Percentiles rank a stretch among this genome's conserved stretches.
Evolutionary conservation across 2,888 invertebrate genomes (phyloP).

Genomic region (Holacanthella duospinosa): DNA sequence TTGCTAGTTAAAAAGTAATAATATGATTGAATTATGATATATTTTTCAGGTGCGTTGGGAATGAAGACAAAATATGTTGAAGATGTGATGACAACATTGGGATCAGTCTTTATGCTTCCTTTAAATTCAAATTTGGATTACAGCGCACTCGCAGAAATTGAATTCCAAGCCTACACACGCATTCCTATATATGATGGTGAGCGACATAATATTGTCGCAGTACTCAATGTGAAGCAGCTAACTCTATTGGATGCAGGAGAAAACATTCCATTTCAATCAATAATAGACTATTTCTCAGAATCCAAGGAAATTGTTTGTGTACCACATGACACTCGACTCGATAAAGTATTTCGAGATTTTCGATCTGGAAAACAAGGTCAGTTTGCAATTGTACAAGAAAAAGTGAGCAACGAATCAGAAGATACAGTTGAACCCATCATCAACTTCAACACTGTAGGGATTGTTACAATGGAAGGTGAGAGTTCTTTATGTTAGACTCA

Average conservation of each 20-base stretch:
- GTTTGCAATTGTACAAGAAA: constrained; percentile 92
- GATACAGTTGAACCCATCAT: constrained; percentile 45
- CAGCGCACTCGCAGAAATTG: not conserved
- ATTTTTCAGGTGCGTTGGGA: not conserved
- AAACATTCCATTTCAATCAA: constrained; percentile 83
- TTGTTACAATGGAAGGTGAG: constrained; percentile 94
- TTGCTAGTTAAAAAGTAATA: too few relatives aligned
- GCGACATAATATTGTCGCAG: not conserved
- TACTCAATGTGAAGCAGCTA: not conserved
- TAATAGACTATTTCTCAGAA: constrained; percentile 94
- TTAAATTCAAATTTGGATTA: not conserved
- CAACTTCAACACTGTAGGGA: constrained; percentile 79
- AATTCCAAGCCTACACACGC: not conserved
- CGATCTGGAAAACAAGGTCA: constrained; percentile 75
- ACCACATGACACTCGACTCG: constrained; percentile 88
- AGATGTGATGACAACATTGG: not conserved
- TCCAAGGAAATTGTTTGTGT: constrained; percentile 72
- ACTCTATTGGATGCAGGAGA: constrained; percentile 54
- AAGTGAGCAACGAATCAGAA: constrained; percentile 81
- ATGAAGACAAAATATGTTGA: not conserved
- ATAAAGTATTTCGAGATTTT: constrained; percentile 92
- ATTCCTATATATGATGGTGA: not conserved
- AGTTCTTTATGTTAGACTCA: too few relatives aligned
- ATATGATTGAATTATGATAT: too few relatives aligned
- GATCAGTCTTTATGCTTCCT: not conserved